Conservation (phyloP, 2,888 invertebrate genomes). For the Cephus nigrinus region DNA sequence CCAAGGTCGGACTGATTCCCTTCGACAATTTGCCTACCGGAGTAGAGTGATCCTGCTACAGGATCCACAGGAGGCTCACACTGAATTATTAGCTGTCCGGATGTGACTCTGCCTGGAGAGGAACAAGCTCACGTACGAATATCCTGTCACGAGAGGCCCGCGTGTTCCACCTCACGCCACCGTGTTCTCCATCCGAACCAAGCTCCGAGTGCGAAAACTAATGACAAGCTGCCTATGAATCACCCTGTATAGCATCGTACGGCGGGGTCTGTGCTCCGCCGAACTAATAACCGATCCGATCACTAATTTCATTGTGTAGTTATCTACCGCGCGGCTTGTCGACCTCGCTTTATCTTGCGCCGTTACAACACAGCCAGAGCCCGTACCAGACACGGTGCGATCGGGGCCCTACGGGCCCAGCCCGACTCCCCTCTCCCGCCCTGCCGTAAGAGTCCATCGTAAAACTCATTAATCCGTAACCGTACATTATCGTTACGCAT, state of each 20-base stretch:
- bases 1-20: background rate
- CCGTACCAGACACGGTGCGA: background rate
- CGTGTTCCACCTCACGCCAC: slow-evolving; percentile 44
- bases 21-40: background rate
- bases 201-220: slow-evolving; percentile 58
- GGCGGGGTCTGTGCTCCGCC: slow-evolving; percentile 25
- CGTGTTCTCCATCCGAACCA: slow-evolving; percentile 59
- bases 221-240: slow-evolving; percentile 60
- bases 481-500: background rate
- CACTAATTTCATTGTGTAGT: slow-evolving; percentile 47
- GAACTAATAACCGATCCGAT: slow-evolving; percentile 57
- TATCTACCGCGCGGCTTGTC: slow-evolving; percentile 3
- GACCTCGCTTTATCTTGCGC: background rate
- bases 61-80: background rate
- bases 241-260: slow-evolving; percentile 39
- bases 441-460: background rate
- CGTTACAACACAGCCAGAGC: background rate
- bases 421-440: background rate
- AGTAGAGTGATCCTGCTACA: background rate
- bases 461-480: background rate
- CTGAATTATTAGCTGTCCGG: slow-evolving; percentile 53
- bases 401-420: background rate
- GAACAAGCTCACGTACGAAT: slow-evolving; percentile 58
- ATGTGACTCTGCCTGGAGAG: slow-evolving; percentile 53
- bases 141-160: slow-evolving; percentile 55